Evolutionary conservation across 2,797 vertebrate species (phyloP).

Genomic region (Chaenodraco wilsoni): DNA sequence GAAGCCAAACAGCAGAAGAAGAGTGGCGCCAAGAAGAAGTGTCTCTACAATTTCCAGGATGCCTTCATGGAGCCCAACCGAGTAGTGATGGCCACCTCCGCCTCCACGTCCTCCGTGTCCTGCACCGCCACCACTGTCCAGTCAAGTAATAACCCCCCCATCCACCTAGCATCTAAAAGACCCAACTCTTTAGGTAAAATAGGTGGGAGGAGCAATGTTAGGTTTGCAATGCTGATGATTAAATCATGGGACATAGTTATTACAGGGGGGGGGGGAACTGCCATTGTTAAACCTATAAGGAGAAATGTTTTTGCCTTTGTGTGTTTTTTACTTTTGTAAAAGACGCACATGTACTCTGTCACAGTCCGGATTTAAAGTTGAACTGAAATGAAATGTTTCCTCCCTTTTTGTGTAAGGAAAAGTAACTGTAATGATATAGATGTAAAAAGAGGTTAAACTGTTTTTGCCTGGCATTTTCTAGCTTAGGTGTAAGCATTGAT

Average conservation of each 20-base stretch:
- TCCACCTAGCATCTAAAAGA: constrained; percentile 92
- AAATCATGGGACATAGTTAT: not conserved
- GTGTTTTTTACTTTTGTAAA: not conserved
- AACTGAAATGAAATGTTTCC: not conserved
- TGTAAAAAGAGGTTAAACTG: not conserved
- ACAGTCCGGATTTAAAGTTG: not conserved
- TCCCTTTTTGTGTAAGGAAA: not conserved
- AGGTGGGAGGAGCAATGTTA: constrained; percentile 56
- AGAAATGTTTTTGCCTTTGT: not conserved
- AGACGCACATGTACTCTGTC: not conserved
- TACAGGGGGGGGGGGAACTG: not conserved
- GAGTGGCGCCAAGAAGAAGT: constrained; percentile 94
- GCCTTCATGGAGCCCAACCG: constrained; percentile 97
- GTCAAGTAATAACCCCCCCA: constrained; percentile 89
- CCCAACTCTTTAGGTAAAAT: constrained; percentile 90
- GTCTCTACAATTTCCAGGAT: constrained; percentile 98
- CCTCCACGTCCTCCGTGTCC: constrained; percentile 94
- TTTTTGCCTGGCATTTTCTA: not conserved
- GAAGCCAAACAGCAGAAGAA: constrained; percentile 93
- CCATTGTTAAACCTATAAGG: not conserved
- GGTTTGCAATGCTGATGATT: constrained; percentile 49
- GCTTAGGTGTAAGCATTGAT: not conserved
- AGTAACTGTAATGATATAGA: not conserved
- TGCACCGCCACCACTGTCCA: constrained; percentile 97
- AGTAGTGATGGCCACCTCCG: constrained; percentile 95